Evolutionary conservation across 1,140 invertebrate genomes (phyloP).

Genomic region (Galendromus occidentalis): DNA sequence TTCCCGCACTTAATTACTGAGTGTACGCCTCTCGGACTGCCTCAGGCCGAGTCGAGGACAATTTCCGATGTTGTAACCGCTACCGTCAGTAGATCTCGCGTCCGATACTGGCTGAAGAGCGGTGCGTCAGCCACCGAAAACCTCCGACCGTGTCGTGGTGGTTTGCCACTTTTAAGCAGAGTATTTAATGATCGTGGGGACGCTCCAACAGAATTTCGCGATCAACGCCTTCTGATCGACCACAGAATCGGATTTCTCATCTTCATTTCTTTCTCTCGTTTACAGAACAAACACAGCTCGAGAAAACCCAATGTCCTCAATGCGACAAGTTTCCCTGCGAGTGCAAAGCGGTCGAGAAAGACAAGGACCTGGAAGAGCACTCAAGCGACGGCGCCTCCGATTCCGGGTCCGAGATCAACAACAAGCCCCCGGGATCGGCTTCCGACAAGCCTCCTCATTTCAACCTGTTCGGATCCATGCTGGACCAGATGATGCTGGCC

Average conservation of each 20-base stretch:
- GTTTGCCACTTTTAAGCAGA: too few relatives aligned
- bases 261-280: neutral
- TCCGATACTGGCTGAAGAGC: too few relatives aligned
- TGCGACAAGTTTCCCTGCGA: slow-evolving; percentile 8
- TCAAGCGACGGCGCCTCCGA: slow-evolving; percentile 7
- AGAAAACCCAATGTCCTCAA: slow-evolving; percentile 2
- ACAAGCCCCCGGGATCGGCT: neutral
- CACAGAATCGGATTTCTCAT: neutral
- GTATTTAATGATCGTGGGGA: too few relatives aligned
- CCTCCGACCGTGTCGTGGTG: too few relatives aligned
- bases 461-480: neutral
- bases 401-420: neutral
- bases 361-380: slow-evolving; percentile 3
- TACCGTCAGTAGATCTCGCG: too few relatives aligned
- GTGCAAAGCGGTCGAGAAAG: neutral
- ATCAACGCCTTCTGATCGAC: neutral
- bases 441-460: neutral
- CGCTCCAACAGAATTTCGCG: too few relatives aligned
- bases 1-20: too few relatives aligned
- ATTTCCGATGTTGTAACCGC: too few relatives aligned
- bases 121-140: too few relatives aligned
- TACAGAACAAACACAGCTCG: slow-evolving; percentile 1
- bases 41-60: too few relatives aligned
- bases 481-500: slow-evolving; percentile 5
- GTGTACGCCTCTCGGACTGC: too few relatives aligned